These are phyloP conservation scores for Pteria penguin DNA, from an alignment of 2,888 invertebrate genomes.

Conservation along the genomic window DNA sequence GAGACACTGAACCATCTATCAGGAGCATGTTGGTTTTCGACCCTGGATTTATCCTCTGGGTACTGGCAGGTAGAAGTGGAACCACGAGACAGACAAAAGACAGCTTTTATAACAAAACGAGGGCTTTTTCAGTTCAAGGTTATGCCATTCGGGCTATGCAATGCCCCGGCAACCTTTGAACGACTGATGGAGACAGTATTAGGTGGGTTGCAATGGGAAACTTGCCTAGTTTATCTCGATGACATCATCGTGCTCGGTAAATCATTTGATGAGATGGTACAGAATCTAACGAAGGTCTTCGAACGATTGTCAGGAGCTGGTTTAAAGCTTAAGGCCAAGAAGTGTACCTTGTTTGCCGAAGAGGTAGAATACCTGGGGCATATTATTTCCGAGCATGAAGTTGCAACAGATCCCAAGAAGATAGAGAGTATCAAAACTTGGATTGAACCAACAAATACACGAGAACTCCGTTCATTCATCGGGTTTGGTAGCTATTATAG, in stretches of 20 bases:
- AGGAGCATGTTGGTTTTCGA: constrained; percentile 28
- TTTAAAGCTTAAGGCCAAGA: constrained; percentile 42
- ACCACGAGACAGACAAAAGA: constrained; percentile 48
- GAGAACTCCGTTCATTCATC: constrained; percentile 45
- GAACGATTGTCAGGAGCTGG: constrained; percentile 43
- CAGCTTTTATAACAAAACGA: constrained; percentile 55
- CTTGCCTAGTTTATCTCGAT: constrained; percentile 76
- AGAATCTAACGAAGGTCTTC: constrained; percentile 40
- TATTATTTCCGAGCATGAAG: constrained; percentile 9
- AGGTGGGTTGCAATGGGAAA: constrained; percentile 54
- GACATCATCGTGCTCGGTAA: constrained; percentile 68
- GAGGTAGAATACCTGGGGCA: constrained; percentile 25
- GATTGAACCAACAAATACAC: constrained; percentile 32
- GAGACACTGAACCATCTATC: constrained; percentile 18
- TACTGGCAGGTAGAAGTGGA: constrained; percentile 41
- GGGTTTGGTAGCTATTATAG: constrained; percentile 54
- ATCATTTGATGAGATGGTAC: constrained; percentile 50
- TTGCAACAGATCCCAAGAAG: constrained; percentile 40
- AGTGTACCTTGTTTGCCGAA: constrained; percentile 26
- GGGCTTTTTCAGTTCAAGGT: constrained; percentile 64
- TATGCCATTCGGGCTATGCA: too few species aligned
- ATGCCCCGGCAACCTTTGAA: constrained; percentile 73
- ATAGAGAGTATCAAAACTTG: constrained; percentile 39
- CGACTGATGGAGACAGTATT: constrained; percentile 70
- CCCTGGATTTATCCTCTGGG: constrained; percentile 29